Evolutionary conservation across 2,113 vertebrate species (phyloP).

Genomic region (Strix uralensis): DNA sequence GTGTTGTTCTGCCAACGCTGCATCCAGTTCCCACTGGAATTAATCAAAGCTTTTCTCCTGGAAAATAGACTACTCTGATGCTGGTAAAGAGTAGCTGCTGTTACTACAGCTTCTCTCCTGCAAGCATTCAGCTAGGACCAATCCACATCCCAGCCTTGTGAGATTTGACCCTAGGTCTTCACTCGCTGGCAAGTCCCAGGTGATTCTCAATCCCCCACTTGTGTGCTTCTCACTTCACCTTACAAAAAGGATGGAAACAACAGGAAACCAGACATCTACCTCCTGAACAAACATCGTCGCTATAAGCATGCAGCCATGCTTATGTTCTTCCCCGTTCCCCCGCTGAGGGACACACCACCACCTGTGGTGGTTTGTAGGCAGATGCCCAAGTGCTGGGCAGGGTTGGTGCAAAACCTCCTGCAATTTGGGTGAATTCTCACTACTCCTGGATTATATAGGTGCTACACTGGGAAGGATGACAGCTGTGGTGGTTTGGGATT

Average conservation of each 20-base stretch:
- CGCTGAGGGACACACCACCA: neutral
- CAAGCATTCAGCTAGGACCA: rapidly evolving
- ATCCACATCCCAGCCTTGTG: neutral
- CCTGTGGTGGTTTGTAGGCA: neutral
- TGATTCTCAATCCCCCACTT: neutral
- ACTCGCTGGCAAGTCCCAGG: neutral
- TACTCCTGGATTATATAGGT: neutral
- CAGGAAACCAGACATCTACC: neutral
- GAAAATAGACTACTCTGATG: neutral
- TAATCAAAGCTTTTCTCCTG: neutral
- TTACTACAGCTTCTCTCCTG: neutral
- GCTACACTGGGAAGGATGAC: neutral
- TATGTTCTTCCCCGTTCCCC: neutral
- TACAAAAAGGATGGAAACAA: neutral
- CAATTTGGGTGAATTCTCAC: neutral
- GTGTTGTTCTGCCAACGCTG: neutral
- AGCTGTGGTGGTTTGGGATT: neutral
- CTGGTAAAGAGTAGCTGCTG: neutral
- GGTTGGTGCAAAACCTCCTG: neutral
- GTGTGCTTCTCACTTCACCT: neutral
- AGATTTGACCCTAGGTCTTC: neutral
- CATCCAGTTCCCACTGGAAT: neutral
- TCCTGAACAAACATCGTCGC: neutral
- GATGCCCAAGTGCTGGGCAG: neutral
- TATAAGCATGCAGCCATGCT: neutral